Conservation (phyloP, 2,888 invertebrate species). For the Ectobius pallidus region DNA sequence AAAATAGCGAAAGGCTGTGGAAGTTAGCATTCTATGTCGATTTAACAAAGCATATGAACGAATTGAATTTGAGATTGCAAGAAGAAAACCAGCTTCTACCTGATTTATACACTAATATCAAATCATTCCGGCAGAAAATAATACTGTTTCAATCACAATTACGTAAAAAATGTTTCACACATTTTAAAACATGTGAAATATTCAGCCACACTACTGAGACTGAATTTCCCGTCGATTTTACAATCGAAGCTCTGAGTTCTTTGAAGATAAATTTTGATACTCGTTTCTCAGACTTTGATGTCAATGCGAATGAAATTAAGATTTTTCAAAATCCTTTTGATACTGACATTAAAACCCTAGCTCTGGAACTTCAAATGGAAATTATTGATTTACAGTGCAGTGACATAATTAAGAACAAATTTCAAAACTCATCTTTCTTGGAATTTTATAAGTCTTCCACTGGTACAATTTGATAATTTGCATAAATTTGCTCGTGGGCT, state of each 20-base stretch:
- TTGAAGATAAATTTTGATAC: not conserved
- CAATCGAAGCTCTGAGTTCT: slow-evolving; percentile 45
- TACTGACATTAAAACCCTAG: not conserved
- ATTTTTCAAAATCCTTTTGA: slow-evolving; percentile 21
- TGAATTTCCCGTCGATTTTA: slow-evolving; percentile 43
- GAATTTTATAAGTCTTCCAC: slow-evolving; percentile 11
- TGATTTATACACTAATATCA: slow-evolving; percentile 47
- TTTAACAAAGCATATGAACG: slow-evolving; percentile 45
- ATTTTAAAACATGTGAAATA: slow-evolving; percentile 47
- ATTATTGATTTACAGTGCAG: slow-evolving; percentile 33
- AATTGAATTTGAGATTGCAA: slow-evolving; percentile 39
- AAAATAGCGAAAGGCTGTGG: slow-evolving; percentile 46
- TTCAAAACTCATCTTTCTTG: slow-evolving; percentile 45
- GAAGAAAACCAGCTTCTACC: slow-evolving; percentile 46
- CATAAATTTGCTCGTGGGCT: not conserved
- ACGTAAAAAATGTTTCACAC: slow-evolving; percentile 28
- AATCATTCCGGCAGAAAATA: slow-evolving; percentile 43
- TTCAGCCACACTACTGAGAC: slow-evolving; percentile 35
- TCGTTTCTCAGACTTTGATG: slow-evolving; percentile 1
- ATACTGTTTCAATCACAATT: slow-evolving; percentile 35
- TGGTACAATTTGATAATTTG: not conserved
- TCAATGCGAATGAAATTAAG: not conserved
- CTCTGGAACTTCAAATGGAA: slow-evolving; percentile 3
- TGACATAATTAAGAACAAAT: slow-evolving; percentile 44
- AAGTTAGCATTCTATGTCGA: slow-evolving; percentile 46